Evolutionary conservation across 1,140 invertebrate species (phyloP).

Genomic region (Papilio helenus): DNA sequence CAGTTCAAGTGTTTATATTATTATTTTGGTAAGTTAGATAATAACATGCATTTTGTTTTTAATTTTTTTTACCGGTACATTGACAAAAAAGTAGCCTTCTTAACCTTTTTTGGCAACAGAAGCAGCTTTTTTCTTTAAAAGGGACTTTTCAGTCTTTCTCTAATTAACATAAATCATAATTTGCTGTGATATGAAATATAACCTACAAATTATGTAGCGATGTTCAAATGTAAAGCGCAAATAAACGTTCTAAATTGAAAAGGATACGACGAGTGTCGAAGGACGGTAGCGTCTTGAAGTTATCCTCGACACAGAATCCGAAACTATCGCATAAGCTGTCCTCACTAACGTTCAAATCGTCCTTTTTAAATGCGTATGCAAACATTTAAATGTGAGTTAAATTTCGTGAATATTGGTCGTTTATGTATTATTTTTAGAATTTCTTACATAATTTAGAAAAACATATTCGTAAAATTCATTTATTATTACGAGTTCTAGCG

Average conservation of each 20-base stretch:
- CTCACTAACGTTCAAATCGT: neutral
- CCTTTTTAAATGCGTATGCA: neutral
- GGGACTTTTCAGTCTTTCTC: neutral
- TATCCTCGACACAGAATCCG: constrained; percentile 24
- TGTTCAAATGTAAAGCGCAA: neutral
- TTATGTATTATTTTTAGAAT: neutral
- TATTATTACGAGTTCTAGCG: too few relatives aligned
- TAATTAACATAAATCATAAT: neutral
- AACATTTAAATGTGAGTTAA: neutral
- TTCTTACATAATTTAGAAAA: neutral
- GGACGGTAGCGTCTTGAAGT: constrained; percentile 17
- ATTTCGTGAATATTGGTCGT: neutral
- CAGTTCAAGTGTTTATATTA: neutral
- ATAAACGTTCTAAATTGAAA: constrained; percentile 28
- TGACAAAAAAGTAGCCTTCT: neutral
- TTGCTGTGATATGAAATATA: too few relatives aligned
- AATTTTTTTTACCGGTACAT: neutral
- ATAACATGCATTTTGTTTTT: too few relatives aligned
- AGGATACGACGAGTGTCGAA: constrained; percentile 2
- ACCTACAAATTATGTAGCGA: neutral
- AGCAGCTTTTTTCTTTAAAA: neutral
- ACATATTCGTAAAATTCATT: too few relatives aligned
- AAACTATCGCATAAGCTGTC: neutral
- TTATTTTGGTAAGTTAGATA: neutral
- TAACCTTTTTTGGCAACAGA: neutral